These are phyloP conservation scores for Laterallus jamaicensis DNA, from an alignment of 2,113 vertebrate species.

Conservation along the genomic window DNA sequence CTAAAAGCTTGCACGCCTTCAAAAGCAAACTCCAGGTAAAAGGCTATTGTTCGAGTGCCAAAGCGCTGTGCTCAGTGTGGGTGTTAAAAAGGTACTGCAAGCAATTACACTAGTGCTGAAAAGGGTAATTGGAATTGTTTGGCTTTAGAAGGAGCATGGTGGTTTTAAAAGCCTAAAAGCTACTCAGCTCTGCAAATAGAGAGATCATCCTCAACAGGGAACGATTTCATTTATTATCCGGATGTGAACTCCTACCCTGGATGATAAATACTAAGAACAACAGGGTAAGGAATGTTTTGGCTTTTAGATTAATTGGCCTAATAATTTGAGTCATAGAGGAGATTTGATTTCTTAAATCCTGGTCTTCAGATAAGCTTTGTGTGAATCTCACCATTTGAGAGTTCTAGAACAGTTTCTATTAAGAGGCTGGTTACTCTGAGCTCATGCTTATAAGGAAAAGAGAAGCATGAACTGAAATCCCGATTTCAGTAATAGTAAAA, in stretches of 20 bases:
- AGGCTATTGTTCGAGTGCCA: neutral
- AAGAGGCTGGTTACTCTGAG: neutral
- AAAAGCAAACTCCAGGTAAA: neutral
- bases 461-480: neutral
- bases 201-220: neutral
- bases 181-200: neutral
- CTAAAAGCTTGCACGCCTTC: neutral
- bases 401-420: neutral
- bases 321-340: neutral
- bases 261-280: neutral
- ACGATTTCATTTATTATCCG: neutral
- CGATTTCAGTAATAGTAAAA: neutral
- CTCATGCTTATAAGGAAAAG: neutral
- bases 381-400: neutral
- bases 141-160: neutral
- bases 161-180: neutral
- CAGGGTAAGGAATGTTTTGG: neutral
- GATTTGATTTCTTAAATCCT: neutral
- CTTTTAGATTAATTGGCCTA: neutral
- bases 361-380: neutral
- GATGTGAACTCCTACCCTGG: neutral
- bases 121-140: neutral
- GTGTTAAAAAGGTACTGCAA: neutral
- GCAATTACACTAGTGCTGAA: neutral
- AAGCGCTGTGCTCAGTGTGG: neutral